Evolutionary conservation across 1,140 invertebrate species (phyloP).

Genomic region (Paraescarpia echinospica): DNA sequence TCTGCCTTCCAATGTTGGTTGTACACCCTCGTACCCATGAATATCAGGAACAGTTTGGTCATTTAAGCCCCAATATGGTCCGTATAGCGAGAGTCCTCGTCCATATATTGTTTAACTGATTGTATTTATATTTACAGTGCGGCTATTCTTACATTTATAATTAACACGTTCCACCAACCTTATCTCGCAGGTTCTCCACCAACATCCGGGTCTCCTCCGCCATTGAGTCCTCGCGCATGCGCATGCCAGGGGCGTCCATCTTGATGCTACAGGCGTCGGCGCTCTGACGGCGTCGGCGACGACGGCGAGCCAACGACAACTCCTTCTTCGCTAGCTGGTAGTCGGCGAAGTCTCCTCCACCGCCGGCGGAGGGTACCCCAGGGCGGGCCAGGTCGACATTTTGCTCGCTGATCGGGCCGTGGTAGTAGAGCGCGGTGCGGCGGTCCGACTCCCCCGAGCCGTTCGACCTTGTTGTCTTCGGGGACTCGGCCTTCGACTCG

Average conservation of each 20-base stretch:
- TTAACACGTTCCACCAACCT: background rate
- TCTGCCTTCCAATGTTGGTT: background rate
- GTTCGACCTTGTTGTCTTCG: background rate
- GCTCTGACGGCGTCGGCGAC: background rate
- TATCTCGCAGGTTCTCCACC: slow-evolving; percentile 30
- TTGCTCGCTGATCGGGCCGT: slow-evolving; percentile 8
- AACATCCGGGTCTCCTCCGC: slow-evolving; percentile 28
- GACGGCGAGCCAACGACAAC: background rate
- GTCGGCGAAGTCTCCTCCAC: slow-evolving; percentile 20
- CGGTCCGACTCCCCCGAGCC: background rate
- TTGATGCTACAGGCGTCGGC: background rate
- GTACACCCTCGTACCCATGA: too few relatives aligned
- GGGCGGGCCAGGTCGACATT: background rate
- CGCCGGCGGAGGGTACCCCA: slow-evolving; percentile 7
- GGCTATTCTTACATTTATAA: background rate
- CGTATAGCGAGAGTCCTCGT: too few relatives aligned
- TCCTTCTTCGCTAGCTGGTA: background rate
- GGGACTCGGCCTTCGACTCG: slow-evolving; percentile 4
- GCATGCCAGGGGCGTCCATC: background rate
- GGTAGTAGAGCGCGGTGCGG: background rate
- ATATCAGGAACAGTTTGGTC: too few relatives aligned
- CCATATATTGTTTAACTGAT: too few relatives aligned
- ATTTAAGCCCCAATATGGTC: too few relatives aligned
- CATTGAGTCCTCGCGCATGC: slow-evolving; percentile 25
- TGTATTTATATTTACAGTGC: background rate